phyloP scores from a whole-genome alignment of 2,888 invertebrate species.

The Liodrosophila aerea region DNA sequence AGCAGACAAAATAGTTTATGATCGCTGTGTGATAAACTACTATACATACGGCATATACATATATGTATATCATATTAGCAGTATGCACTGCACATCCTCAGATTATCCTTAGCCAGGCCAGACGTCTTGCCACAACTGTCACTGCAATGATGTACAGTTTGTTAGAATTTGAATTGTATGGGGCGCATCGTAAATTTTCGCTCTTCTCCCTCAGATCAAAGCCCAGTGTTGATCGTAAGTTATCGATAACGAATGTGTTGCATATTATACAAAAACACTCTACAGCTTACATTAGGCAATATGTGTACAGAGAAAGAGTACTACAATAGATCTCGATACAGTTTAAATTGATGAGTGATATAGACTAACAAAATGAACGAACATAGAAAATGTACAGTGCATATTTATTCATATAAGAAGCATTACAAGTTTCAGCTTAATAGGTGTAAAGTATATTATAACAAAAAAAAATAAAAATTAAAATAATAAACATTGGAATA shows the following conservation, averaged over 20 bases:
- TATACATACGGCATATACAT: conserved; percentile 46
- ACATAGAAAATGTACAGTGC: too few relatives aligned
- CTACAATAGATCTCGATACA: too few relatives aligned
- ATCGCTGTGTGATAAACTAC: conserved; percentile 69
- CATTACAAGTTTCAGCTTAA: too few relatives aligned
- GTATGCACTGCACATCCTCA: conserved; percentile 21
- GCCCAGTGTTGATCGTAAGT: conserved; percentile 13
- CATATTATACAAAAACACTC: not conserved
- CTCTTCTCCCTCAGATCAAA: conserved; percentile 18
- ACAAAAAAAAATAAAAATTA: too few relatives aligned
- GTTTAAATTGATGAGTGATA: too few relatives aligned
- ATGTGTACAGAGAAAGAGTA: too few relatives aligned
- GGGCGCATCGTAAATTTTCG: conserved; percentile 79
- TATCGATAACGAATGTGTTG: conserved; percentile 11
- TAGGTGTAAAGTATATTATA: too few relatives aligned
- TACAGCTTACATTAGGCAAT: not conserved
- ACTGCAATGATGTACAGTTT: conserved; percentile 79
- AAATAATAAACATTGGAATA: too few relatives aligned
- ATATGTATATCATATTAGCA: conserved; percentile 28
- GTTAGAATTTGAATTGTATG: conserved; percentile 80
- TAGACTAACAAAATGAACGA: too few relatives aligned
- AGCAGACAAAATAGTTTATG: conserved; percentile 78
- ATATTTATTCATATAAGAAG: too few relatives aligned
- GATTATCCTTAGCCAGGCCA: conserved; percentile 20
- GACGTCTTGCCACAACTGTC: conserved; percentile 42